Evolutionary conservation across 2,797 vertebrate genomes (phyloP), one percentile per base, ranked within the genome.

Genomic region (Coregonus ussuriensis): DNA sequence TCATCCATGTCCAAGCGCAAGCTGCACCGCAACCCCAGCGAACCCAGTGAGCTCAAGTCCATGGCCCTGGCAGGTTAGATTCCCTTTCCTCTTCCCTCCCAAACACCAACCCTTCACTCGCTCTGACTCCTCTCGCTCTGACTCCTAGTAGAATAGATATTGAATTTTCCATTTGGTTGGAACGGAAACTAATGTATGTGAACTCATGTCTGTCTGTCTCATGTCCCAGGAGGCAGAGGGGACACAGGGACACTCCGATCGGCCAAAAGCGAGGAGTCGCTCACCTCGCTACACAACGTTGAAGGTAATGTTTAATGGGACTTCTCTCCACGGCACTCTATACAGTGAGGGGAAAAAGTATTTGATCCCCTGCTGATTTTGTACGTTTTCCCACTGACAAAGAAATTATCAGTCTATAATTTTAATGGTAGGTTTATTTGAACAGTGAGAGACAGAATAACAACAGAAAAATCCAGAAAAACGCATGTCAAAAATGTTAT

Each of bases 241-340:
- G 98, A 99, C 87, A 96, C 95, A 0, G 95, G 96, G 62, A 98
- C 97, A 0, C 93, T 99, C 31, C 92, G 98, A 74, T 99, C 98
- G 0, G 98, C 98, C n/a, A 99, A 99, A 90, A 99, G 98, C 7
- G 98, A 99, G 74, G 98, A 99, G 86, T 99, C 98, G 0, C 95
- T 99, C 47, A 98, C 96, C 68, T 99, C 98, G 21, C 93, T 99
- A 77, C 98, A 99, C n/a, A 97, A 98, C 1, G 96, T 96, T 51
- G 97, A 99, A 88, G 98, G 98, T 99, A 94, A 87, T 70, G 1
- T 21, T 65, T 72, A 18, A 1, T 9, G 5, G 18, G 54, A 65
- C 21, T 33, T 31, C 6, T 25, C 6, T 33, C 63, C 41, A 47
- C 41, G 9, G 2, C 41, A 47, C 41, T 11, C 31, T 33, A 25